Conservation (phyloP, 2,113 vertebrate genomes). For the Dicerorhinus sumatrensis region DNA sequence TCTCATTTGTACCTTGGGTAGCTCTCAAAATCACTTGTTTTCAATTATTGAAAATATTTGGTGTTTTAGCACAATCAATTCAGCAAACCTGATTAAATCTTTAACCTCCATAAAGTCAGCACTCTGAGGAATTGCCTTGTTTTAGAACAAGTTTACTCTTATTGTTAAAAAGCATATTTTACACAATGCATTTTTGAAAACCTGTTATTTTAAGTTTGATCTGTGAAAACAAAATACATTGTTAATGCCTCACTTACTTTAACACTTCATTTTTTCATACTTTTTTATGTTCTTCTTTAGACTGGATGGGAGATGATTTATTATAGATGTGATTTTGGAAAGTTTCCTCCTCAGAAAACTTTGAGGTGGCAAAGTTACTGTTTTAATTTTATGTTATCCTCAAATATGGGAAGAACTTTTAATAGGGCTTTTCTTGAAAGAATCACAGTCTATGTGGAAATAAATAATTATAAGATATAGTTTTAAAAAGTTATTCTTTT, state of each 20-base stretch:
- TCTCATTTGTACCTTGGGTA: neutral
- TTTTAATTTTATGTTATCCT: constrained; percentile 16
- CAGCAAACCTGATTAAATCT: neutral
- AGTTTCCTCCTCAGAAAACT: neutral
- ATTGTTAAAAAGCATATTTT: constrained; percentile 35
- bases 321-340: neutral
- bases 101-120: neutral
- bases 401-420: neutral
- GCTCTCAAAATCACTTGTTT: neutral
- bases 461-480: neutral
- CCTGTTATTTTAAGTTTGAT: constrained; percentile 41
- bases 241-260: constrained; percentile 7
- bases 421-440: neutral
- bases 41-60: constrained; percentile 36
- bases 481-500: neutral
- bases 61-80: neutral
- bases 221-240: constrained; percentile 60
- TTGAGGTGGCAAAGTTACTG: neutral
- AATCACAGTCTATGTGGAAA: neutral
- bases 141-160: neutral
- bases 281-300: neutral
- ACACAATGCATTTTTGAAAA: neutral
- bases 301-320: neutral
- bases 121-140: neutral
- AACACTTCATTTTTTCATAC: neutral